A percentile compares a stretch with the other conserved stretches of the same genome.
phyloP scores from a whole-genome alignment of 2,797 vertebrate species.

The Myotis pilosus region DNA sequence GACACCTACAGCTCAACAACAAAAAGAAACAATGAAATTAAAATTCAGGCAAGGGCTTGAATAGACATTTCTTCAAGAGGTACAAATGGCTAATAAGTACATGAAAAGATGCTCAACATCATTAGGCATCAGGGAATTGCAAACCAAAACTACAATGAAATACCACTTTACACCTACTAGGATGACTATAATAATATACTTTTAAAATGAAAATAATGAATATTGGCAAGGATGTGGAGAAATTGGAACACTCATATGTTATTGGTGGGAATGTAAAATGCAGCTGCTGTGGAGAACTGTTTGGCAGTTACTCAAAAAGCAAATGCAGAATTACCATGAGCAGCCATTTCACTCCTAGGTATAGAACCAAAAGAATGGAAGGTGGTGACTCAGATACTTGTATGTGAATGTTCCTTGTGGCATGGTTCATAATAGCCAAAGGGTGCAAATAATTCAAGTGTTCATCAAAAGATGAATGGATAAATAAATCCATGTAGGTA shows the following conservation, averaged over 20 bases:
- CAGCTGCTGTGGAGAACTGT: background rate
- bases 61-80: background rate
- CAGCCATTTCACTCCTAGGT: background rate
- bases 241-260: background rate
- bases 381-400: background rate
- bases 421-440: background rate
- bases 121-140: background rate
- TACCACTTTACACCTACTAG: background rate
- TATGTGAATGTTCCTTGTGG: background rate
- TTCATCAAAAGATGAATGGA: background rate
- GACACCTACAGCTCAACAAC: background rate
- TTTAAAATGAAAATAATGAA: background rate
- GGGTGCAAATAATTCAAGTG: background rate
- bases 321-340: background rate
- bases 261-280: background rate
- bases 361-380: background rate
- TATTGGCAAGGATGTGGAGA: background rate
- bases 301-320: background rate
- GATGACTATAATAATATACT: background rate
- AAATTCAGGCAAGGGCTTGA: background rate
- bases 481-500: background rate
- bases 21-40: background rate
- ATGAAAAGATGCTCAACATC: background rate
- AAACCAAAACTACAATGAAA: background rate
- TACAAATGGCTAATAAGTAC: background rate